Evolutionary conservation across 2,113 vertebrate species (phyloP).

Genomic region (Gymnogyps californianus): DNA sequence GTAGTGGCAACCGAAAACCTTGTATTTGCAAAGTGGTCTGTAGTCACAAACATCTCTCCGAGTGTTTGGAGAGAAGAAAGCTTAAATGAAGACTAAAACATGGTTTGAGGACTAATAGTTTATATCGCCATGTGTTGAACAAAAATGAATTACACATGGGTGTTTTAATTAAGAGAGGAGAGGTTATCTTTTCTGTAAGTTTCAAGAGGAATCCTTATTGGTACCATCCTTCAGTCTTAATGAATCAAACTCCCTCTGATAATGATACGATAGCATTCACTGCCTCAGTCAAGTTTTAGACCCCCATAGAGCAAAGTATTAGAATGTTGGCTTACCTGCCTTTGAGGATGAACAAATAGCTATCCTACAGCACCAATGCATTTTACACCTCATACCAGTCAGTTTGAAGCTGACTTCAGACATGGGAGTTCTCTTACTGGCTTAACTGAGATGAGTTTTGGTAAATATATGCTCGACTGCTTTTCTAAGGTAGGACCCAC

Average conservation of each 20-base stretch:
- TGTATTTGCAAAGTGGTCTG: not conserved
- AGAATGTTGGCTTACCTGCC: not conserved
- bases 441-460: not conserved
- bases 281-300: not conserved
- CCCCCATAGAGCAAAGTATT: not conserved
- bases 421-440: not conserved
- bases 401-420: not conserved
- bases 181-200: not conserved
- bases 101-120: not conserved
- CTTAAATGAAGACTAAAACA: not conserved
- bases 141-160: not conserved
- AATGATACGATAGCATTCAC: not conserved
- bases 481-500: not conserved
- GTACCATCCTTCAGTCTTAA: not conserved
- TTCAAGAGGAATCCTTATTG: not conserved
- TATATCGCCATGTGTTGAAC: not conserved
- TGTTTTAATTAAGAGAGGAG: not conserved
- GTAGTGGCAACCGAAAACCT: not conserved
- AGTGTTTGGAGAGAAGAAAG: not conserved
- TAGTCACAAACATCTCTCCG: not conserved
- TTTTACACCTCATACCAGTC: not conserved
- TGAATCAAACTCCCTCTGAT: not conserved
- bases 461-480: not conserved
- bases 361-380: not conserved
- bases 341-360: not conserved